Percentiles rank a stretch among this genome's conserved stretches.
These are phyloP conservation scores for Sporophila hypoxantha DNA, from an alignment of 2,113 vertebrate genomes.

Conservation along the genomic window DNA sequence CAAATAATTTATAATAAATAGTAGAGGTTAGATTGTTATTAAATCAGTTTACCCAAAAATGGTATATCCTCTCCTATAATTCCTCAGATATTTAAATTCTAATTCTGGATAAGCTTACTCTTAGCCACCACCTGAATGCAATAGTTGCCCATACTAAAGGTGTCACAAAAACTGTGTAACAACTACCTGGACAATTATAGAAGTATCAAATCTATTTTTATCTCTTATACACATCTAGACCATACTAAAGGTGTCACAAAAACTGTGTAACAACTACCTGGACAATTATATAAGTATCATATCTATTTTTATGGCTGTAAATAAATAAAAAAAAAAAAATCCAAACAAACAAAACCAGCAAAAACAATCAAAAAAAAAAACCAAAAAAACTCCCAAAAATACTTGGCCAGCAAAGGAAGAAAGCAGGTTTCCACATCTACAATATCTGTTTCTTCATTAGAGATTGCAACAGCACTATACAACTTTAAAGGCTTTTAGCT, in stretches of 20 bases:
- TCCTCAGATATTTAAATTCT: background rate
- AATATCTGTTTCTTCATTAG: background rate
- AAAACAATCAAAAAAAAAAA: background rate
- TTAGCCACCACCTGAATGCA: background rate
- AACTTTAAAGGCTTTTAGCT: background rate
- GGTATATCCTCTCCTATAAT: background rate
- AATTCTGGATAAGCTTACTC: background rate
- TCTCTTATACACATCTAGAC: too few relatives aligned
- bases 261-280: background rate
- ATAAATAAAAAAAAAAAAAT: background rate
- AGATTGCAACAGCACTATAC: background rate
- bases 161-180: background rate
- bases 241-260: background rate
- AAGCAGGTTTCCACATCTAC: background rate
- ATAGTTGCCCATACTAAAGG: background rate
- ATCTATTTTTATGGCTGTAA: conserved; percentile 19
- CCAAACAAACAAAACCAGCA: background rate
- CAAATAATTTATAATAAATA: background rate
- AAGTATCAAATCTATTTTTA: background rate
- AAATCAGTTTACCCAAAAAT: background rate
- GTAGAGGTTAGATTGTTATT: background rate
- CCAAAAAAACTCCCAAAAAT: background rate
- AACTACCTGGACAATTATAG: background rate
- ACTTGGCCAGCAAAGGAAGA: background rate
- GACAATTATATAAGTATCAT: background rate